phyloP scores from a whole-genome alignment of 2,888 invertebrate species.

The Andrena chrysosceles region DNA sequence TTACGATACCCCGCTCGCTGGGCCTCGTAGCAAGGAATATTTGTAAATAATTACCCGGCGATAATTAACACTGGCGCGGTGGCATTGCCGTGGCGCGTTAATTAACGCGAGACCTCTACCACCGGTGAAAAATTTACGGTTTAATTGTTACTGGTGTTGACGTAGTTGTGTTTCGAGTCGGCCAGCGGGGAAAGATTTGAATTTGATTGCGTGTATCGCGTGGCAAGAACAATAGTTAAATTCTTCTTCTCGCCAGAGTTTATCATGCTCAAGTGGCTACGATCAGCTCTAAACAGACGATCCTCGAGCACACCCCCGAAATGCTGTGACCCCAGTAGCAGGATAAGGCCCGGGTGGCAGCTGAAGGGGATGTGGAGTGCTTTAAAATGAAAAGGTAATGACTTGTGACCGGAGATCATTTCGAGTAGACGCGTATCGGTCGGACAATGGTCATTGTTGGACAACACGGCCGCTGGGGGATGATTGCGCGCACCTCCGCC shows the following conservation, averaged over 20 bases:
- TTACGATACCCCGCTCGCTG: background rate
- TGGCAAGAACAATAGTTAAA: background rate
- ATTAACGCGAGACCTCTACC: conserved; percentile 25
- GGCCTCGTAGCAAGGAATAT: background rate
- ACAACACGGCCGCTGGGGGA: conserved; percentile 81
- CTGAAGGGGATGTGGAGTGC: conserved; percentile 55
- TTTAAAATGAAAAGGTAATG: conserved; percentile 84
- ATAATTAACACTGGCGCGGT: conserved; percentile 25
- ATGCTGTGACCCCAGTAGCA: conserved; percentile 2
- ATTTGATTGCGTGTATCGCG: background rate
- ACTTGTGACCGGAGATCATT: conserved; percentile 84
- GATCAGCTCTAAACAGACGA: background rate
- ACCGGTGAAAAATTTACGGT: conserved; percentile 25
- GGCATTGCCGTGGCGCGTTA: conserved; percentile 16
- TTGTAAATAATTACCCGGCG: conserved; percentile 37
- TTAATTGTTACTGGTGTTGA: conserved; percentile 13
- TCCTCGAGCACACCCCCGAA: conserved; percentile 8
- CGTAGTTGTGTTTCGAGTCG: background rate
- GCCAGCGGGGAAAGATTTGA: background rate
- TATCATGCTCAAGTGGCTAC: conserved; percentile 1
- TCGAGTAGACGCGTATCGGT: conserved; percentile 77
- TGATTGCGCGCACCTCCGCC: conserved; percentile 63
- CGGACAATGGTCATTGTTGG: conserved; percentile 82
- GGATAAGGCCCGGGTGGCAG: conserved; percentile 23
- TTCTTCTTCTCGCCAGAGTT: background rate